A percentile compares a stretch with the other conserved stretches of the same genome.
These are phyloP conservation scores for Gallirallus australis DNA, from an alignment of 2,797 vertebrate species.

Conservation along the genomic window DNA sequence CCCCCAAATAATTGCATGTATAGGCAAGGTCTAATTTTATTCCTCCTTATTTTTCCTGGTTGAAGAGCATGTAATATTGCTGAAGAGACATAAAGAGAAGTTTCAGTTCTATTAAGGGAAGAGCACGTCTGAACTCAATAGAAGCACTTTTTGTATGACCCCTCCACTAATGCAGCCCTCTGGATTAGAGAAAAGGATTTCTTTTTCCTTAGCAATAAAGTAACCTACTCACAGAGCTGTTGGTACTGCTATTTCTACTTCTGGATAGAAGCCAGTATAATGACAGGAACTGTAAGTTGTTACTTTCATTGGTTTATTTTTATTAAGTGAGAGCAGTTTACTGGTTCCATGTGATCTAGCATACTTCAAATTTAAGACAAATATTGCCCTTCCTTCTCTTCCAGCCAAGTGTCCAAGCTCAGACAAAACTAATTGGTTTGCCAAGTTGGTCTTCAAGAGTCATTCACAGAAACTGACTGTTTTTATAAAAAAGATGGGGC, in stretches of 20 bases:
- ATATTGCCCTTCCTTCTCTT: background rate
- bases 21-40: background rate
- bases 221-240: background rate
- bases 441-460: background rate
- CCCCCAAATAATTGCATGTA: background rate
- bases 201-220: background rate
- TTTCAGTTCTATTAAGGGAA: background rate
- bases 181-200: background rate
- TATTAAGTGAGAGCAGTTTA: background rate
- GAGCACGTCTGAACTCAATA: background rate
- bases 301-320: background rate
- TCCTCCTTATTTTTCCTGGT: background rate
- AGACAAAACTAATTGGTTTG: background rate
- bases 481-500: background rate
- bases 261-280: background rate
- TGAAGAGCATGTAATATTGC: background rate
- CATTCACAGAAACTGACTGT: background rate
- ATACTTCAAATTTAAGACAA: background rate
- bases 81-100: background rate
- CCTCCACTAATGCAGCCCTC: background rate
- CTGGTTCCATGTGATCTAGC: background rate
- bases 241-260: background rate
- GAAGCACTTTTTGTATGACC: conserved; percentile 13
- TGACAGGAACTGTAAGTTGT: background rate
- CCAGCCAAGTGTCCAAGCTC: background rate